These are phyloP conservation scores for Oreocharis arfaki DNA, from an alignment of 2,113 vertebrate genomes.

Conservation along the genomic window DNA sequence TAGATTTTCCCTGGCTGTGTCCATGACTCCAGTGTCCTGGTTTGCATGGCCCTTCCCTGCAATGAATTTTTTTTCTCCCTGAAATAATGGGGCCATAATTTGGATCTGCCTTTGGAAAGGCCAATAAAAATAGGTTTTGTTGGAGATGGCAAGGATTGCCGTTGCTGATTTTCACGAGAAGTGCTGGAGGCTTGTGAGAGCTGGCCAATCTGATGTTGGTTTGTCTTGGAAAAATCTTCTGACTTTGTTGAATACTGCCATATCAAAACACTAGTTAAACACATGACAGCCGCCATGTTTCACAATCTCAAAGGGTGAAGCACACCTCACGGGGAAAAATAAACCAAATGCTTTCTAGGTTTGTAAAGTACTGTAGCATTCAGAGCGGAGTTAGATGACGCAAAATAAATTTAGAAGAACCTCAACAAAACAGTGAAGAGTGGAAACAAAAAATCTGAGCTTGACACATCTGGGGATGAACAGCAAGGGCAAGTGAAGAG, in stretches of 20 bases:
- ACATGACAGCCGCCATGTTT: not conserved
- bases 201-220: not conserved
- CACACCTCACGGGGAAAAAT: not conserved
- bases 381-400: not conserved
- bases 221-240: not conserved
- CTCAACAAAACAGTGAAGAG: not conserved
- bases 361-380: not conserved
- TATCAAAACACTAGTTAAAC: not conserved
- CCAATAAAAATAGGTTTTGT: not conserved
- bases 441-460: not conserved
- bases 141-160: fast-evolving
- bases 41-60: not conserved
- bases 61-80: not conserved
- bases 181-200: not conserved
- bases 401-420: fast-evolving
- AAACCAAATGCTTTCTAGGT: not conserved
- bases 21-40: not conserved
- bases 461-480: not conserved
- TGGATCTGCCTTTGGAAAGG: not conserved
- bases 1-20: not conserved
- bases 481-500: not conserved
- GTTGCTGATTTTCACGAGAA: not conserved
- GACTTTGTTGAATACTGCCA: not conserved
- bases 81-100: not conserved
- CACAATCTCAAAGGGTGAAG: not conserved